Percentiles rank a stretch among this genome's conserved stretches.
These are phyloP conservation scores for Helogale parvula DNA, from an alignment of 2,113 vertebrate species.

Conservation along the genomic window DNA sequence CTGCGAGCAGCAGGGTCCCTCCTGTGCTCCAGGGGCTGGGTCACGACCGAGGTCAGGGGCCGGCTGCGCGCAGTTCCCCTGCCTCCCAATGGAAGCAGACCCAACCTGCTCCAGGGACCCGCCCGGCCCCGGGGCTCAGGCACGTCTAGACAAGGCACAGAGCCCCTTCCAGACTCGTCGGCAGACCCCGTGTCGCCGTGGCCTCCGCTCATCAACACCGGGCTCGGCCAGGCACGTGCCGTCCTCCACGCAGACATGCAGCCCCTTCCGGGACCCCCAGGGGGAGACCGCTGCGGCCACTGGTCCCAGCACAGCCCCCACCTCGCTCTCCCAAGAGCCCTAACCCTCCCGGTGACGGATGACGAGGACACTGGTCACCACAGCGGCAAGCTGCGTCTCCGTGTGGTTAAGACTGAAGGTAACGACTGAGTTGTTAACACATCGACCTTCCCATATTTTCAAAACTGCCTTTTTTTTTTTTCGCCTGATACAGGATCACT, in stretches of 20 bases:
- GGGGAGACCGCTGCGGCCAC: background rate
- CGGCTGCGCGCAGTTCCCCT: fast-evolving
- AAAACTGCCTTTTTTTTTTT: background rate
- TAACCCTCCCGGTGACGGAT: background rate
- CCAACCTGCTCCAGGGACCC: no score
- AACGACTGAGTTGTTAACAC: background rate
- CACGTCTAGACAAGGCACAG: background rate
- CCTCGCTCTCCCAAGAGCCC: background rate
- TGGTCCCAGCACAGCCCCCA: background rate
- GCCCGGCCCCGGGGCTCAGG: background rate
- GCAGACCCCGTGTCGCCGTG: background rate
- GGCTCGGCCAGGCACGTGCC: background rate
- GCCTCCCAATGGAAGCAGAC: background rate
- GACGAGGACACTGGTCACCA: background rate
- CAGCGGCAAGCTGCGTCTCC: background rate
- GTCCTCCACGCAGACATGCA: background rate
- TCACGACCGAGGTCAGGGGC: background rate
- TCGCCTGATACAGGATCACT: background rate
- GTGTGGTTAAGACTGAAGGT: background rate
- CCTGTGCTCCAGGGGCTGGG: fast-evolving
- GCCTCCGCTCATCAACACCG: background rate
- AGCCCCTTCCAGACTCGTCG: background rate
- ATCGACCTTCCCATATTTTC: background rate
- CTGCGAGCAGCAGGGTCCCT: no score
- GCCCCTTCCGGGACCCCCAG: background rate